phyloP scores from a whole-genome alignment of 2,888 invertebrate genomes.

The Euplagia quadripunctaria region DNA sequence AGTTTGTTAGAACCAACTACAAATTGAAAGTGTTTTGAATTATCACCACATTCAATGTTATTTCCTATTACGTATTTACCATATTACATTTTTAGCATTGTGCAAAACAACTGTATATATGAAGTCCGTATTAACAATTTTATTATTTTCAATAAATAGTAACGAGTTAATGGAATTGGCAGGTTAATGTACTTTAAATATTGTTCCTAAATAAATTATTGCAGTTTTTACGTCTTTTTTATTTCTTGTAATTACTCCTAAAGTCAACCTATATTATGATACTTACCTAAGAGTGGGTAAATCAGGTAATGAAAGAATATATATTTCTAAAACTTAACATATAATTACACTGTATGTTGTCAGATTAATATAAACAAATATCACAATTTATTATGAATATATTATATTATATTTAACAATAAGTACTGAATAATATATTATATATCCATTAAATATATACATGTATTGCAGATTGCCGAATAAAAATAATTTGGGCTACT shows the following conservation, averaged over 20 bases:
- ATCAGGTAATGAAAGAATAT: background rate
- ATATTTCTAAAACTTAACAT: constrained; percentile 73
- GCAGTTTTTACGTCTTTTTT: background rate
- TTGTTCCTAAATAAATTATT: constrained; percentile 2
- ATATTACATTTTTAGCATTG: no score
- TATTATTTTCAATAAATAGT: background rate
- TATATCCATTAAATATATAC: constrained; percentile 13
- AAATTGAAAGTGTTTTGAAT: no score
- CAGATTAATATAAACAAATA: constrained; percentile 53
- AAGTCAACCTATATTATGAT: background rate
- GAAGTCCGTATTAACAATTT: no score
- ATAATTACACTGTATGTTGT: constrained; percentile 59
- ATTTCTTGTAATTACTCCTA: background rate
- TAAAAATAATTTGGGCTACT: constrained; percentile 44
- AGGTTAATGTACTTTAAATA: background rate
- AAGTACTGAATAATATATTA: constrained; percentile 20
- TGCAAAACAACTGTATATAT: no score
- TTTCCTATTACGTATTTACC: no score
- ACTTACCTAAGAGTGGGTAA: no score
- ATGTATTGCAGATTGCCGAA: constrained; percentile 53
- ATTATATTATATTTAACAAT: constrained; percentile 33
- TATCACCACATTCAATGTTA: no score
- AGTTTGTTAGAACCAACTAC: no score
- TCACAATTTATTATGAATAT: constrained; percentile 52
- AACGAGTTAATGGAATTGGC: background rate